These are phyloP conservation scores for Bombus difficillimus DNA, from an alignment of 1,140 invertebrate genomes.

Conservation along the genomic window DNA sequence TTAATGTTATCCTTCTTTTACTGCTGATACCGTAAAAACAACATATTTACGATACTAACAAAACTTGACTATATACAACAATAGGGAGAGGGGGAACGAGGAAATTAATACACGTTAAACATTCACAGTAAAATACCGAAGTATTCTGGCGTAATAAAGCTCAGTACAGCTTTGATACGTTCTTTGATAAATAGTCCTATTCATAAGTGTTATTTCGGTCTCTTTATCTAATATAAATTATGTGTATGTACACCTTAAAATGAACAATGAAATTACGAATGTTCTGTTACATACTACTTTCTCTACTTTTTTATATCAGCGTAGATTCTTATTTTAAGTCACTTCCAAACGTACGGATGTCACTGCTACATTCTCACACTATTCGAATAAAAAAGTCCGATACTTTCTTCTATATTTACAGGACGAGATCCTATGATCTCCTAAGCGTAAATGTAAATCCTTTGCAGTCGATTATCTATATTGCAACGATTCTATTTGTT, in stretches of 20 bases:
- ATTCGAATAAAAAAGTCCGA: conserved; percentile 15
- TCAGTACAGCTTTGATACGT: not conserved
- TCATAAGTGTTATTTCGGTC: conserved; percentile 36
- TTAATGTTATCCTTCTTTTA: conserved; percentile 34
- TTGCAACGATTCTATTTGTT: not conserved
- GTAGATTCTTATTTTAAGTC: not conserved
- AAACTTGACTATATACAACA: conserved; percentile 61
- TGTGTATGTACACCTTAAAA: conserved; percentile 35
- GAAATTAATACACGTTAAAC: not conserved
- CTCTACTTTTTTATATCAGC: not conserved
- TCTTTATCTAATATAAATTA: conserved; percentile 36
- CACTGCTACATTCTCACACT: not conserved
- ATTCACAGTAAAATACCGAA: conserved; percentile 7
- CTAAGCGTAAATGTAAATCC: conserved; percentile 26
- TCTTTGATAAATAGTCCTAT: conserved; percentile 42
- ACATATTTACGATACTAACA: conserved; percentile 24
- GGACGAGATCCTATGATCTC: conserved; percentile 29
- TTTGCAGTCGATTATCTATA: not conserved
- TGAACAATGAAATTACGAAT: conserved; percentile 26
- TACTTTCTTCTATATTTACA: conserved; percentile 41
- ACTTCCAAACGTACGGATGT: conserved; percentile 7
- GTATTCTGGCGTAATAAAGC: not conserved
- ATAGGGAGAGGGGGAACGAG: not conserved
- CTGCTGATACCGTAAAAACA: conserved; percentile 9
- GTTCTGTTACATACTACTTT: conserved; percentile 3